Evolutionary conservation across 1,140 invertebrate species (phyloP).

Genomic region (Lerema accius): DNA sequence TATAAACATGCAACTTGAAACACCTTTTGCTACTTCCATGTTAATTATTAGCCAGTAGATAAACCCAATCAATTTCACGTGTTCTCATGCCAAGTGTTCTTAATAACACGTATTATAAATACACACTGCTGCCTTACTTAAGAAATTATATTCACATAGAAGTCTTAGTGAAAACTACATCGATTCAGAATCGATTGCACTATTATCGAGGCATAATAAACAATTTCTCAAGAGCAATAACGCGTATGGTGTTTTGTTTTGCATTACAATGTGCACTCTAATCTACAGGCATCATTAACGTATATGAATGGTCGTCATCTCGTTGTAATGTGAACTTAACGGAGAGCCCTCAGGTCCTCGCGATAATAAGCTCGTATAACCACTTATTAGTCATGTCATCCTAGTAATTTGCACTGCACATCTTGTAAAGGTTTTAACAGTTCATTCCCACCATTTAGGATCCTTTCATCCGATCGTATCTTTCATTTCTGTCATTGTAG

Average conservation of each 20-base stretch:
- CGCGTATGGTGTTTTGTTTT: slow-evolving; percentile 1
- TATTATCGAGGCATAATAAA: background rate
- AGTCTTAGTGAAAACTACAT: too few species aligned
- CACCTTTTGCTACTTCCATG: too few species aligned
- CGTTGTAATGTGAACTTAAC: slow-evolving; percentile 15
- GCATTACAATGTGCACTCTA: slow-evolving; percentile 12
- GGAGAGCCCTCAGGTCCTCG: background rate
- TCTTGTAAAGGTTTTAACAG: background rate
- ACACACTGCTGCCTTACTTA: too few species aligned
- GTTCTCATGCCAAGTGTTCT: too few species aligned
- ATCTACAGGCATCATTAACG: slow-evolving; percentile 10
- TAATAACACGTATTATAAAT: too few species aligned
- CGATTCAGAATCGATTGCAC: background rate
- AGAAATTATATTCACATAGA: too few species aligned
- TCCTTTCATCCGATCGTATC: too few species aligned
- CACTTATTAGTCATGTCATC: slow-evolving; percentile 8
- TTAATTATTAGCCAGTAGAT: too few species aligned
- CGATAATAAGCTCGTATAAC: slow-evolving; percentile 11
- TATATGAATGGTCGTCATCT: slow-evolving; percentile 15
- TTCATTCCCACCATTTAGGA: too few species aligned
- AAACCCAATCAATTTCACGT: too few species aligned
- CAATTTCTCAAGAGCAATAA: slow-evolving; percentile 3
- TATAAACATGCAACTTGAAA: too few species aligned
- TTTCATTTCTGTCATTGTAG: too few species aligned
- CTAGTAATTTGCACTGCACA: slow-evolving; percentile 5